phyloP scores from a whole-genome alignment of 2,797 vertebrate genomes.

The Pangasius macronema region DNA sequence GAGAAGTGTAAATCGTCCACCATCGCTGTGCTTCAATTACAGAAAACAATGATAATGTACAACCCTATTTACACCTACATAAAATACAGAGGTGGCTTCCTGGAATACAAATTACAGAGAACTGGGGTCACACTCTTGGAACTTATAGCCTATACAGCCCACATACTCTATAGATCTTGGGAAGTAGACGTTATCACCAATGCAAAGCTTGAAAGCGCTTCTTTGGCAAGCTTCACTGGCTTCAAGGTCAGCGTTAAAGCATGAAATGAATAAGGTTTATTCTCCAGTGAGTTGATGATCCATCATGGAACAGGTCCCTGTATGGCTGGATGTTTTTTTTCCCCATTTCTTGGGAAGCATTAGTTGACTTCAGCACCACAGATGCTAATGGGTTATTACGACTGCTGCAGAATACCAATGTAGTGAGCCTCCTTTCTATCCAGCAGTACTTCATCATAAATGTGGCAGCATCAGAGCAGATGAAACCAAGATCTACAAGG shows the following conservation, averaged over 20 bases:
- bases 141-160: not conserved
- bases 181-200: conserved; percentile 20
- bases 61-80: conserved; percentile 51
- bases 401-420: conserved; percentile 15
- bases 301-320: conserved; percentile 21
- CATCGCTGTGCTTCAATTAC: conserved; percentile 48
- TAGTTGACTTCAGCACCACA: conserved; percentile 12
- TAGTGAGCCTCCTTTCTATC: not conserved
- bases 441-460: conserved; percentile 10
- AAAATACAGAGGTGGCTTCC: conserved; percentile 25
- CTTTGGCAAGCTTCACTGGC: conserved; percentile 21
- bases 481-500: conserved; percentile 8
- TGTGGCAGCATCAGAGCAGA: not conserved
- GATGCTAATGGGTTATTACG: conserved; percentile 19
- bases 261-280: conserved; percentile 31
- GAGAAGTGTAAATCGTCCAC: conserved; percentile 46
- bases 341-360: not conserved
- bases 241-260: conserved; percentile 33
- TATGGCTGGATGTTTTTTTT: conserved; percentile 11
- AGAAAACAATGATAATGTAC: conserved; percentile 53
- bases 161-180: conserved; percentile 16
- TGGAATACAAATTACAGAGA: conserved; percentile 34
- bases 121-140: not conserved
- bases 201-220: not conserved
- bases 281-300: conserved; percentile 13